phyloP scores from a whole-genome alignment of 1,140 invertebrate species.

The Zaprionus tsacasi region DNA sequence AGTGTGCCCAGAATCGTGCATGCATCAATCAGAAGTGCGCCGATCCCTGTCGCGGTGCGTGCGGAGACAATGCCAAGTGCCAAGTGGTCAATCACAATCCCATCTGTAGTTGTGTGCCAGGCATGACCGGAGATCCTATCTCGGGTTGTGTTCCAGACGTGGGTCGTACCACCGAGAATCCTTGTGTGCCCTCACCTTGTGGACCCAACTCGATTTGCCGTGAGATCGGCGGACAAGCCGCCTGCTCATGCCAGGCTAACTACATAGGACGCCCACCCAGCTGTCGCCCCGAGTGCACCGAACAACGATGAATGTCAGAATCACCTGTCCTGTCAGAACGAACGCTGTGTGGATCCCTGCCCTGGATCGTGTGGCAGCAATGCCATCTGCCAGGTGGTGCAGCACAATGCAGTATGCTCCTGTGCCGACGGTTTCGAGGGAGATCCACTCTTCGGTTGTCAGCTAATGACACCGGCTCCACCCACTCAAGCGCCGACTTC shows the following conservation, averaged over 20 bases:
- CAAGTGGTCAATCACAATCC: constrained; percentile 94
- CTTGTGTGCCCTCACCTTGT: constrained; percentile 91
- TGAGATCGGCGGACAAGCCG: constrained; percentile 88
- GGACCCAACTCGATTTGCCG: constrained; percentile 92
- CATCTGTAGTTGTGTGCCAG: constrained; percentile 90
- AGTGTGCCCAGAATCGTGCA: constrained; percentile 92
- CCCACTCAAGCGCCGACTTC: constrained; percentile 85
- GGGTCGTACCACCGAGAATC: constrained; percentile 84
- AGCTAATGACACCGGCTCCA: constrained; percentile 71
- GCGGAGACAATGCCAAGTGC: constrained; percentile 92
- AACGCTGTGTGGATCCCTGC: constrained; percentile 87
- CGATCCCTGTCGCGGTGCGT: constrained; percentile 92
- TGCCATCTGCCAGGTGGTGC: constrained; percentile 86
- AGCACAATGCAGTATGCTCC: constrained; percentile 90
- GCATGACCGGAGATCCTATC: constrained; percentile 92
- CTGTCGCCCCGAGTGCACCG: constrained; percentile 88
- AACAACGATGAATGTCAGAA: constrained; percentile 88
- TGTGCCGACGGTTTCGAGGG: constrained; percentile 90
- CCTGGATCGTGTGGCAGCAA: constrained; percentile 84
- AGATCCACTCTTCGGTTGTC: constrained; percentile 90
- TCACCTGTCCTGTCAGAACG: constrained; percentile 88
- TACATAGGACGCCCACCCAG: constrained; percentile 89
- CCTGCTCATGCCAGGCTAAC: constrained; percentile 89
- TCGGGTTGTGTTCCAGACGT: constrained; percentile 86
- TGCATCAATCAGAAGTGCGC: constrained; percentile 92